phyloP scores from a whole-genome alignment of 2,888 invertebrate species.

The Pollenia amentaria region DNA sequence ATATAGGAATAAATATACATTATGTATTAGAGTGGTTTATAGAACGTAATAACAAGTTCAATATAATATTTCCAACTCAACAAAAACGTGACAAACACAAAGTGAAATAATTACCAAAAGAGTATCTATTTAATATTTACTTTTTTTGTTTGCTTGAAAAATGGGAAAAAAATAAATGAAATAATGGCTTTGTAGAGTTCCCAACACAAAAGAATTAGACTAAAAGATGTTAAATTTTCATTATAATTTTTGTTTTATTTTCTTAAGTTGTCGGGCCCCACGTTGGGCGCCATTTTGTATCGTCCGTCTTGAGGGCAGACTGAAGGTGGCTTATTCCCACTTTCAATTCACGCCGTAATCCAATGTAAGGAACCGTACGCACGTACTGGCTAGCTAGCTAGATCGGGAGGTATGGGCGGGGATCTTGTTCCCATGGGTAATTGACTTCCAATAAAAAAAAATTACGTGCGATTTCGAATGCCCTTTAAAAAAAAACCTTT shows the following conservation, averaged over 20 bases:
- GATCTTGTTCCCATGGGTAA: neutral
- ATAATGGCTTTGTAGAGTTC: neutral
- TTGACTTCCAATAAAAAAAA: too few species aligned
- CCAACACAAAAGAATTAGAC: neutral
- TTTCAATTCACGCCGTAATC: too few species aligned
- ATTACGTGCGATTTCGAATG: too few species aligned
- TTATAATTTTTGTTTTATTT: neutral
- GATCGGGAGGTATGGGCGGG: constrained; percentile 8
- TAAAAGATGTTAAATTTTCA: neutral
- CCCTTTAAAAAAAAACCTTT: too few species aligned
- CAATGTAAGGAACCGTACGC: neutral
- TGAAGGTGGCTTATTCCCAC: too few species aligned
- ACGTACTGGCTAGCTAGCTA: constrained; percentile 28
- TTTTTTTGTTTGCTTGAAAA: too few species aligned
- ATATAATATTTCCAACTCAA: neutral
- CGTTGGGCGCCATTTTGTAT: constrained; percentile 27
- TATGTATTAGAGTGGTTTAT: too few species aligned
- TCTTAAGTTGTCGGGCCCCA: neutral
- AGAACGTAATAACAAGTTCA: too few species aligned
- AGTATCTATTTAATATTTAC: neutral
- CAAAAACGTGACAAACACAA: too few species aligned
- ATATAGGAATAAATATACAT: neutral
- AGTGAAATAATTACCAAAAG: neutral
- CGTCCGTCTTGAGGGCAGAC: too few species aligned
- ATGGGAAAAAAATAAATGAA: too few species aligned